Evolutionary conservation across 1,140 invertebrate genomes (phyloP).

Genomic region (Megathymus violae): DNA sequence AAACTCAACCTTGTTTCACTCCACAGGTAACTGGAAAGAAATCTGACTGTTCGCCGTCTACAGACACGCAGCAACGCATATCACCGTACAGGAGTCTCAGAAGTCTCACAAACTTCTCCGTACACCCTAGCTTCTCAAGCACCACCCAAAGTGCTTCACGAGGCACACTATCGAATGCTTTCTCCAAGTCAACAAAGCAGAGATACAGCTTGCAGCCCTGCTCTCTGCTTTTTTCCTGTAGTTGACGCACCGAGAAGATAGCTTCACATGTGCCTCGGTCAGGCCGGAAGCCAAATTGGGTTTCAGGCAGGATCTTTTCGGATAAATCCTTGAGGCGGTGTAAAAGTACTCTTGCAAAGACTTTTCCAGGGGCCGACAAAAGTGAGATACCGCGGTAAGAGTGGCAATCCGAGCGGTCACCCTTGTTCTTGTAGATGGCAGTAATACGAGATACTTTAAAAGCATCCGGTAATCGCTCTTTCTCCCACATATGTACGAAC

Average conservation of each 20-base stretch:
- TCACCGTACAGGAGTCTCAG: constrained; percentile 41
- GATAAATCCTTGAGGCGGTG: constrained; percentile 38
- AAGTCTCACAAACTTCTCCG: no score
- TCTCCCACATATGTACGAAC: constrained; percentile 40
- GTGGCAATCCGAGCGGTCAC: constrained; percentile 40
- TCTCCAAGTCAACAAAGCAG: constrained; percentile 44
- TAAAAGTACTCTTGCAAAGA: constrained; percentile 43
- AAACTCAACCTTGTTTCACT: constrained; percentile 40
- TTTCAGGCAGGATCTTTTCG: constrained; percentile 44
- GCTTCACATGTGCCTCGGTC: no score
- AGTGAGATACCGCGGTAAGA: constrained; percentile 46
- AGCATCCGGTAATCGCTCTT: constrained; percentile 29
- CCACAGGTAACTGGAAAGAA: constrained; percentile 37
- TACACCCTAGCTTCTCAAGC: constrained; percentile 35
- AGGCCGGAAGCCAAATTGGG: constrained; percentile 42
- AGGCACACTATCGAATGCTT: constrained; percentile 39
- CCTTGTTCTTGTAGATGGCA: constrained; percentile 43
- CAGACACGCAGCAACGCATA: constrained; percentile 38
- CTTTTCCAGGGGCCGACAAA: constrained; percentile 40
- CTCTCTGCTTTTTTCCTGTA: constrained; percentile 50
- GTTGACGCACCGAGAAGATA: constrained; percentile 33
- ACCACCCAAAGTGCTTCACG: constrained; percentile 42
- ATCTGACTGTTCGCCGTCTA: constrained; percentile 28
- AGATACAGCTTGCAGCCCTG: no score
- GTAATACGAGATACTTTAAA: constrained; percentile 40